phyloP scores from a whole-genome alignment of 2,888 invertebrate genomes.

The Macropis europaea region DNA sequence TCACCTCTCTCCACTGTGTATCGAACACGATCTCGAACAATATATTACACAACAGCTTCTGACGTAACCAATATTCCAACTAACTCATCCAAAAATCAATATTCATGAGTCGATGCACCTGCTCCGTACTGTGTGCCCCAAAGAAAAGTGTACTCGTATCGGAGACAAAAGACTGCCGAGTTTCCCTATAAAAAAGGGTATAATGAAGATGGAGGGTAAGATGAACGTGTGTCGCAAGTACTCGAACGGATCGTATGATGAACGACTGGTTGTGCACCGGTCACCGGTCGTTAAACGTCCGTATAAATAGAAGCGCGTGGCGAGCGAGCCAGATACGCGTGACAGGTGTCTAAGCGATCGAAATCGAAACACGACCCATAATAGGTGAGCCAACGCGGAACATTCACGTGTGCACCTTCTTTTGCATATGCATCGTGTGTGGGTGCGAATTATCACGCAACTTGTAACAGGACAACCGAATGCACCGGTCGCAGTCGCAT shows the following conservation, averaged over 20 bases:
- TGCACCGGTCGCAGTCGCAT: conserved; percentile 38
- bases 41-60: too few relatives aligned
- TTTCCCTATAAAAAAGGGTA: too few relatives aligned
- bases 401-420: conserved; percentile 2
- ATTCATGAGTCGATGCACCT: too few relatives aligned
- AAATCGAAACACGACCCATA: conserved; percentile 63
- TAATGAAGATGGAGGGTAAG: too few relatives aligned
- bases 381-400: conserved; percentile 48
- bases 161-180: too few relatives aligned
- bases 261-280: conserved; percentile 16
- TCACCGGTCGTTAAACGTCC: conserved; percentile 27
- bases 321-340: conserved; percentile 45
- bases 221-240: too few relatives aligned
- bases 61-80: too few relatives aligned
- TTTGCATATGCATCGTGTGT: conserved; percentile 49
- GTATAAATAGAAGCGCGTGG: conserved; percentile 53
- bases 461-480: conserved; percentile 35
- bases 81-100: too few relatives aligned
- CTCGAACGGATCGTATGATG: conserved; percentile 14
- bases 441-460: conserved; percentile 68
- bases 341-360: conserved; percentile 75
- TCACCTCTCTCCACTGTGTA: too few relatives aligned
- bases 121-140: too few relatives aligned
- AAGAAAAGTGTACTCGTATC: too few relatives aligned
- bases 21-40: too few relatives aligned